phyloP scores from a whole-genome alignment of 1,140 invertebrate species.

The Probaryconus sp. region DNA sequence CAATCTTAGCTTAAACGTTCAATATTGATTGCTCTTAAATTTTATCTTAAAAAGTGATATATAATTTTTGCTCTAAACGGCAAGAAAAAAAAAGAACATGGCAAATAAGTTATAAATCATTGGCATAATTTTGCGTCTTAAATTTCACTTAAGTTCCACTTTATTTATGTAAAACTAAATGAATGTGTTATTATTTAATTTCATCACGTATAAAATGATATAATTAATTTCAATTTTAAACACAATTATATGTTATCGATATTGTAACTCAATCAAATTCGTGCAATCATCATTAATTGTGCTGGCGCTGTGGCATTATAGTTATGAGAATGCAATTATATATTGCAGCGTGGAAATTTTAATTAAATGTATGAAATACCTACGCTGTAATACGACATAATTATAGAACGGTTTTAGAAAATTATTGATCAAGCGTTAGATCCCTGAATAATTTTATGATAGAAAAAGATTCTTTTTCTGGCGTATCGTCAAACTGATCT shows the following conservation, averaged over 20 bases:
- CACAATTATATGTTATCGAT: background rate
- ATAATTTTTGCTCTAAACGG: too few relatives aligned
- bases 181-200: too few relatives aligned
- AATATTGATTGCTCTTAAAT: too few relatives aligned
- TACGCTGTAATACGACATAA: slow-evolving; percentile 10
- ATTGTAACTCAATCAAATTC: slow-evolving; percentile 30
- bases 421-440: slow-evolving; percentile 13
- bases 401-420: slow-evolving; percentile 35
- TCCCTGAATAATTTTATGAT: slow-evolving; percentile 20
- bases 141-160: too few relatives aligned
- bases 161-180: too few relatives aligned
- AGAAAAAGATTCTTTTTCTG: slow-evolving; percentile 28
- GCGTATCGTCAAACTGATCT: slow-evolving; percentile 57
- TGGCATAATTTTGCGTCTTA: too few relatives aligned
- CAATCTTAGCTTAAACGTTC: too few relatives aligned
- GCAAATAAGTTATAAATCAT: too few relatives aligned
- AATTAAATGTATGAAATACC: slow-evolving; percentile 27
- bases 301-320: slow-evolving; percentile 2
- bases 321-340: slow-evolving; percentile 17
- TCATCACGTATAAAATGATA: background rate
- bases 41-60: too few relatives aligned
- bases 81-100: too few relatives aligned
- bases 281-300: slow-evolving; percentile 21
- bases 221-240: slow-evolving; percentile 23
- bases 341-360: slow-evolving; percentile 24